A percentile compares a stretch with the other conserved stretches of the same genome.
Conservation (phyloP, 2,113 vertebrate genomes). For the Asarcornis scutulata region DNA sequence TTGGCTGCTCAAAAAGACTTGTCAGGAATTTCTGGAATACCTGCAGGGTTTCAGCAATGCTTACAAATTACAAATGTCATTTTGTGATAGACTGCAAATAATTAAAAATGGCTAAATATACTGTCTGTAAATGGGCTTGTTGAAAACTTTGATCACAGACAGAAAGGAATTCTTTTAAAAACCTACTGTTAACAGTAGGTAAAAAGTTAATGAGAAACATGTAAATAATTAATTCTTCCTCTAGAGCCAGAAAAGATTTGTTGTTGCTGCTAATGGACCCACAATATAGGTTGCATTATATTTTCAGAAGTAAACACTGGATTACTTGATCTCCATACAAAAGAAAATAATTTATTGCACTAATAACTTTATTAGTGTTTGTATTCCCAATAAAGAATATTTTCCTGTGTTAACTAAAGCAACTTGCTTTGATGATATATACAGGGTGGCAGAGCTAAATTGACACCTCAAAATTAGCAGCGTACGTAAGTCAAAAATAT, state of each 20-base stretch:
- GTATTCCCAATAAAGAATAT: background rate
- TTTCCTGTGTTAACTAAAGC: background rate
- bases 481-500: background rate
- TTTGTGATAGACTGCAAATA: constrained; percentile 50
- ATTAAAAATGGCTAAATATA: constrained; percentile 53
- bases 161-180: constrained; percentile 52
- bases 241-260: constrained; percentile 47
- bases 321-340: background rate
- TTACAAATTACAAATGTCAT: constrained; percentile 42
- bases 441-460: background rate
- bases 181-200: constrained; percentile 50
- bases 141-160: constrained; percentile 60
- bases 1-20: background rate
- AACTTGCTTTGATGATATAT: background rate
- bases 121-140: constrained; percentile 28
- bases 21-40: constrained; percentile 22
- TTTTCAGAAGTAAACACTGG: constrained; percentile 19
- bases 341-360: constrained; percentile 18
- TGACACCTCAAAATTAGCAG: background rate
- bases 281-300: background rate
- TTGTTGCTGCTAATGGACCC: constrained; percentile 39
- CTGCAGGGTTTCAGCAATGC: constrained; percentile 4
- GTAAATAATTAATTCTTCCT: constrained; percentile 70
- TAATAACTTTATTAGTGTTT: background rate
- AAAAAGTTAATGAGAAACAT: constrained; percentile 71